These are phyloP conservation scores for Pseudopipra pipra DNA, from an alignment of 2,113 vertebrate genomes.

Conservation along the genomic window DNA sequence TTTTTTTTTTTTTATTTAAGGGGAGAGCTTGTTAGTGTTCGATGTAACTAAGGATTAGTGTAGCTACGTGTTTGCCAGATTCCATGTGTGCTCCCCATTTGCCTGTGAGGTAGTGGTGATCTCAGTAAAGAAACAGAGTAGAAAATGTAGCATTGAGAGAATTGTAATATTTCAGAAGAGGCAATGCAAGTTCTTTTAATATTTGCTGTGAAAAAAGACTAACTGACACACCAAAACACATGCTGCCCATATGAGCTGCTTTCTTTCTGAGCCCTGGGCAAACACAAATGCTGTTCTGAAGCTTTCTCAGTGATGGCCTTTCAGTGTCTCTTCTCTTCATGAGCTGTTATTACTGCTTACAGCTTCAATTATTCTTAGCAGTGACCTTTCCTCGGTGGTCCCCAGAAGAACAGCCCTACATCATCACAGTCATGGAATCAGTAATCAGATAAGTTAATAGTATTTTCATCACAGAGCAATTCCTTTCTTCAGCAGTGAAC, in stretches of 20 bases:
- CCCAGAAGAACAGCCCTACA: background rate
- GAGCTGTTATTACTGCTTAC: background rate
- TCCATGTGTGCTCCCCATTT: background rate
- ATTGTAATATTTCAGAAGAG: background rate
- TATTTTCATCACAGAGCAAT: background rate
- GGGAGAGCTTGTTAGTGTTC: background rate
- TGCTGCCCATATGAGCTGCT: background rate
- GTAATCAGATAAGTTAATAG: background rate
- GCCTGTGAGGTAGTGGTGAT: background rate
- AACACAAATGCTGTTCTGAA: background rate
- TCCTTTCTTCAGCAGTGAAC: background rate
- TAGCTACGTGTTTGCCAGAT: background rate
- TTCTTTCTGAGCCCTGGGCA: background rate
- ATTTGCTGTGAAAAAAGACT: background rate
- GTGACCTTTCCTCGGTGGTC: slow-evolving; percentile 12
- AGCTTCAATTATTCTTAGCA: slow-evolving; percentile 15
- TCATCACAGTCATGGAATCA: background rate
- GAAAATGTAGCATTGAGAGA: background rate
- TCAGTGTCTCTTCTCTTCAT: background rate
- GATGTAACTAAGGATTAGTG: background rate
- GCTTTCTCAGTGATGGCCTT: background rate
- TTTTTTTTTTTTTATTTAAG: background rate
- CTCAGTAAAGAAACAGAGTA: background rate
- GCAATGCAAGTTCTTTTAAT: background rate
- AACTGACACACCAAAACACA: background rate